These are phyloP conservation scores for Lasioglossum leucozonium DNA, from an alignment of 2,888 invertebrate species.

Conservation along the genomic window DNA sequence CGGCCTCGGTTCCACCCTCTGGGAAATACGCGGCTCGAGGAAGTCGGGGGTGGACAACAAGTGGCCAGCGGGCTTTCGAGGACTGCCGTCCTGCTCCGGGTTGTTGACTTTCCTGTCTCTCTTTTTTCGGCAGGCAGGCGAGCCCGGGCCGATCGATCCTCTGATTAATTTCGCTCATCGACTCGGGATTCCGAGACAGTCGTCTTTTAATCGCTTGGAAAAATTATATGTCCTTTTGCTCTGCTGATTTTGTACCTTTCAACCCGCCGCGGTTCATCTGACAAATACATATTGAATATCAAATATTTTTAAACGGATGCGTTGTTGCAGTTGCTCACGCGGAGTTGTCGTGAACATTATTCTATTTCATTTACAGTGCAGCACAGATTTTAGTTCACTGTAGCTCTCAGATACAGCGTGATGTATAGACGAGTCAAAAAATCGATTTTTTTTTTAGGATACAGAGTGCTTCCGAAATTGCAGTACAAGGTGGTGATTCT, in stretches of 20 bases:
- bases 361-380: too few species aligned
- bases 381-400: too few species aligned
- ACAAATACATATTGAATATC: not conserved
- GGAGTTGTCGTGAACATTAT: too few species aligned
- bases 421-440: too few species aligned
- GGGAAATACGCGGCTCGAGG: conserved; percentile 56
- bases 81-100: conserved; percentile 42
- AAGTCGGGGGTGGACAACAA: conserved; percentile 75
- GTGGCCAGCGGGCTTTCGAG: conserved; percentile 72
- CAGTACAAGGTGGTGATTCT: too few species aligned
- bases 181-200: conserved; percentile 4
- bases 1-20: conserved; percentile 53
- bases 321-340: too few species aligned
- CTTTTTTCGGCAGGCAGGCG: not conserved
- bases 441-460: too few species aligned
- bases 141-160: conserved; percentile 34
- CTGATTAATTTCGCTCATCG: conserved; percentile 39
- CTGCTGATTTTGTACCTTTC: not conserved
- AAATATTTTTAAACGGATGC: too few species aligned
- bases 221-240: not conserved
- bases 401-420: too few species aligned
- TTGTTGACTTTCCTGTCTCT: conserved; percentile 46
- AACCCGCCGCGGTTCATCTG: not conserved
- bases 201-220: not conserved
- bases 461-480: too few species aligned